Base-by-base conservation (phyloP, 2,113 vertebrate genomes). In the Rallus limicola region DNA sequence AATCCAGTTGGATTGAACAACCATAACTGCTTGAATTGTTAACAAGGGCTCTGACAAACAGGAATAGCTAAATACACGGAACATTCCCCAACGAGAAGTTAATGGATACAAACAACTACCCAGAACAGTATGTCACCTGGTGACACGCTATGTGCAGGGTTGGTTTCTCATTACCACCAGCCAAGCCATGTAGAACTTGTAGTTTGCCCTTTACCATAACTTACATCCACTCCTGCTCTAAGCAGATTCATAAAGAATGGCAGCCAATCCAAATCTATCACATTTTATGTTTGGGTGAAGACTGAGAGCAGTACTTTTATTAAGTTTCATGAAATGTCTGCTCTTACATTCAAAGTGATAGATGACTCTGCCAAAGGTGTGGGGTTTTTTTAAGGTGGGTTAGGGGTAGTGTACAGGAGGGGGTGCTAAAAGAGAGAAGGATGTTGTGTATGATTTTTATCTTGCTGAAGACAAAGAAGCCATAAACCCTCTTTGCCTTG, bases 201-300 rank as follows among this genome's bases (percentile, higher is more conserved):
- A 78, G 78, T 84, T 96, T 94, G 60, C 48, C 82, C 89, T 97
- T 97, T 95, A 75, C 71, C 40, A 34, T 97, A 78, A 97, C 95
- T 97, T 95, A 93, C 92, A 94, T 92, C 86, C 76, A 70, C 82
- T 91, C 70, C 58, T 15, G 12, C 81, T 88, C 82, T 78, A 91
- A 96, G 94, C 79, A 92, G 86, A 93, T 92, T 95, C 91, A 88
- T 97, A 88, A 96, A 97, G 96, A 97, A 81, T 82, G 64, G 89
- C 82, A 97, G 33, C 78, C 62, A 79, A 84, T 95, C 91, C 79
- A 86, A 96, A 95, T 83, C 82, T 91, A 83, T 96, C 83, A 80
- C 83, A 34, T 93, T 97, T 97, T 97, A 95, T 92, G 88, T 96
- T 86, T 96, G 75, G 68, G 56, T 84, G 64, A 97, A 97, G 72